Base-by-base conservation (phyloP, 2,797 vertebrate genomes). In the Crenichthys baileyi region DNA sequence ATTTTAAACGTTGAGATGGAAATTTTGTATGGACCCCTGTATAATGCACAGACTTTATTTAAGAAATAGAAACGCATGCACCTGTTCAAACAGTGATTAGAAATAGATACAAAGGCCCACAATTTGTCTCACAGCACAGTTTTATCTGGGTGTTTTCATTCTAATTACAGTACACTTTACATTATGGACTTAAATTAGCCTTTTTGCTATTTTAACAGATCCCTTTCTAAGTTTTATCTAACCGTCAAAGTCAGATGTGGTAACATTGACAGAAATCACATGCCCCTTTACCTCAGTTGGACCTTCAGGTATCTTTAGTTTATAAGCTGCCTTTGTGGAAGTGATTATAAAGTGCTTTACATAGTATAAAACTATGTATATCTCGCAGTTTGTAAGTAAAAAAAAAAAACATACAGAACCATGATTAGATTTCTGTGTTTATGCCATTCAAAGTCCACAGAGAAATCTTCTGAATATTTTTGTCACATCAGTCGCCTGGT, bases 401-500 rank as follows among this genome's bases (percentile, higher is more conserved):
- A n/a, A 36, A 36, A n/a, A 36, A 1, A 67, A 41, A 41, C 20
- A 44, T 67, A 41, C 11, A 67, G 44, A 44, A 67, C 65, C 22
- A 39, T 41, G 20, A 24, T 41, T 24, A 67, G 20, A 24, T 41
- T 24, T 67, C 22, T 24, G 20, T 67, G 8, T 65, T 67, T 41
- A 67, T 44, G 1, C 9, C 65, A 12, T 67, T 67, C 22, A 13
- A 39, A 41, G 65, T 44, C 36, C 36, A 67, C 36, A 67, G 36
- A 82, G 79, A 60, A 79, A 79, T 81, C 79, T 41, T 63, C 50
- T 67, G 36, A 80, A 70, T 76, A 76, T 75, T 82, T 79, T 39
- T 77, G 86, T 75, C 24, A 31, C 82, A 88, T 88, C 83, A 88
- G 80, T 78, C 81, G 85, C 85, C 89, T 92, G 86, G 89, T 90